Conservation (phyloP, 2,797 vertebrate genomes). For the Saguinus oedipus region DNA sequence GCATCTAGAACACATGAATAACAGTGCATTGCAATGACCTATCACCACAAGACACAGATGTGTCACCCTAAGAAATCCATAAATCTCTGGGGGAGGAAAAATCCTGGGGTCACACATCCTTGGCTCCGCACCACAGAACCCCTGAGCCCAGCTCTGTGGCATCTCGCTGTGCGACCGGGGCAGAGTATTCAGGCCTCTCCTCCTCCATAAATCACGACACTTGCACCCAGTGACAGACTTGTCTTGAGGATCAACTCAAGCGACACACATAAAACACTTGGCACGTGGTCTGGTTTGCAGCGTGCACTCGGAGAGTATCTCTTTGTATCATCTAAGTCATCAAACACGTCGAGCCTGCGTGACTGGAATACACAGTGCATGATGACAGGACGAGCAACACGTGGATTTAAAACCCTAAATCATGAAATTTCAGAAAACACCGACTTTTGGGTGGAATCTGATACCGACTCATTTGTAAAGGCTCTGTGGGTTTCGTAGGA, state of each 20-base stretch:
- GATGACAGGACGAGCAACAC: fast-evolving
- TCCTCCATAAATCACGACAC: neutral
- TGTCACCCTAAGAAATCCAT: no score
- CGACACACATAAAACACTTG: no score
- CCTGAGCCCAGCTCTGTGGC: fast-evolving
- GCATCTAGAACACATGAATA: neutral
- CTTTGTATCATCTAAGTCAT: neutral
- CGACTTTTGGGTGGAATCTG: neutral
- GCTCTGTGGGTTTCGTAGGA: no score
- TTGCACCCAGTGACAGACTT: no score
- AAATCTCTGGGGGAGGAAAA: neutral
- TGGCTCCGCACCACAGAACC: fast-evolving
- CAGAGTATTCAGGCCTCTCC: fast-evolving
- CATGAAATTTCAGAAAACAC: neutral
- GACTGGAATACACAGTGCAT: fast-evolving
- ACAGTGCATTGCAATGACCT: fast-evolving
- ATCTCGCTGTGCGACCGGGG: neutral
- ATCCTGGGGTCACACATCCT: neutral
- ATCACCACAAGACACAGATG: neutral
- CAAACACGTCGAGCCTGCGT: neutral
- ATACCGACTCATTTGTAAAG: neutral
- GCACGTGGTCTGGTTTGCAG: neutral
- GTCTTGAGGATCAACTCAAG: neutral
- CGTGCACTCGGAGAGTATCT: neutral
- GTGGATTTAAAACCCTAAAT: neutral